Conservation (phyloP, 1,140 invertebrate species). For the Asobara japonica region DNA sequence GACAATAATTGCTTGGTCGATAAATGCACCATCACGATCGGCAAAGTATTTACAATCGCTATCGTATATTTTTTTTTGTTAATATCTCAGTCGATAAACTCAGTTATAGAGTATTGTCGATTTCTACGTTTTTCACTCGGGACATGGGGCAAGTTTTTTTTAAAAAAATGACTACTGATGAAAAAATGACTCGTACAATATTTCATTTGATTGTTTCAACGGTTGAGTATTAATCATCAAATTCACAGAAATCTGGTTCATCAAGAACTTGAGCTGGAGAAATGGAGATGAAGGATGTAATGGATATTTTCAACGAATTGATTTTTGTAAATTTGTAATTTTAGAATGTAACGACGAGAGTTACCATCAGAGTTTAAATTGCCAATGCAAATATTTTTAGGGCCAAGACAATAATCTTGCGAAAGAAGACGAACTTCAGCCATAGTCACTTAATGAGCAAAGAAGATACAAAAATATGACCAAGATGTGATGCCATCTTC, state of each 20-base stretch:
- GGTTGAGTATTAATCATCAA: neutral
- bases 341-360: too few species aligned
- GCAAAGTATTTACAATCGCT: neutral
- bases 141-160: neutral
- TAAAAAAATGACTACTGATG: neutral
- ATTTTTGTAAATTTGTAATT: too few species aligned
- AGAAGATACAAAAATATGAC: too few species aligned
- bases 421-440: too few species aligned
- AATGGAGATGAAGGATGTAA: too few species aligned
- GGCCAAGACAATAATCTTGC: too few species aligned
- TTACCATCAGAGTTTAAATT: too few species aligned
- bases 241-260: neutral
- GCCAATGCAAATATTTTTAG: too few species aligned
- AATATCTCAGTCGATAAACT: slow-evolving; percentile 4
- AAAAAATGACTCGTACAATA: neutral
- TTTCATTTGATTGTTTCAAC: neutral
- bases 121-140: neutral
- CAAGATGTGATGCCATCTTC: too few species aligned
- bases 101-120: slow-evolving; percentile 4
- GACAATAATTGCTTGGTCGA: slow-evolving; percentile 18
- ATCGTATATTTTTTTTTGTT: neutral
- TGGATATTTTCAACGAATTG: too few species aligned
- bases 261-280: too few species aligned
- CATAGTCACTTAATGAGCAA: too few species aligned
- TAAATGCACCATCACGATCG: neutral